Evolutionary conservation across 1,140 invertebrate genomes (phyloP).

Genomic region (Mycetomoellerius zeteki): DNA sequence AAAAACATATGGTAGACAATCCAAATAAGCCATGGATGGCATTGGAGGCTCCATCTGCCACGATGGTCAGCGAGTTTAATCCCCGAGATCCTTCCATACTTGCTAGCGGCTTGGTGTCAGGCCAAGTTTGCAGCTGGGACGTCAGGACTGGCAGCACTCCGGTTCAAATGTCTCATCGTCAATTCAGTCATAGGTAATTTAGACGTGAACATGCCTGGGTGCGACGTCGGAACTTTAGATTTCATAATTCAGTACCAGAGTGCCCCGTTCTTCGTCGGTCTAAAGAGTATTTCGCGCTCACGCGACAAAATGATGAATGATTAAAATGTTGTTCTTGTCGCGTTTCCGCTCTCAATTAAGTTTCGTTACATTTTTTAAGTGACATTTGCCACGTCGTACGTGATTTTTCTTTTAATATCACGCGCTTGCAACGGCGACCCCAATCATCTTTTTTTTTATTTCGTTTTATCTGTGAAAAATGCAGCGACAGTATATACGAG

Average conservation of each 20-base stretch:
- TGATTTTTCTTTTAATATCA: constrained; percentile 11
- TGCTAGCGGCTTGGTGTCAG: constrained; percentile 95
- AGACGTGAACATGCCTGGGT: constrained; percentile 12
- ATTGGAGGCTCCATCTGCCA: constrained; percentile 91
- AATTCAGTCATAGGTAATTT: constrained; percentile 80
- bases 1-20: constrained; percentile 89
- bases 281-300: background rate
- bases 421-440: background rate
- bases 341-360: constrained; percentile 27
- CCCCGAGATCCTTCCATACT: constrained; percentile 95
- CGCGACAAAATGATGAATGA: constrained; percentile 39
- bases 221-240: constrained; percentile 29
- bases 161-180: constrained; percentile 84
- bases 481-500: background rate
- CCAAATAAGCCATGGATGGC: constrained; percentile 94
- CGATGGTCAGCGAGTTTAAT: constrained; percentile 96
- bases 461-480: constrained; percentile 6
- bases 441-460: background rate
- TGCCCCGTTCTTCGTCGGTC: background rate
- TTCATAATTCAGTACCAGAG: constrained; percentile 24
- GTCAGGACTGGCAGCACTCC: constrained; percentile 90
- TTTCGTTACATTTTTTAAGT: constrained; percentile 16
- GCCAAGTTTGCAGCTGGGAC: constrained; percentile 95
- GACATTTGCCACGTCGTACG: background rate
- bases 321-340: constrained; percentile 10